A percentile compares a stretch with the other conserved stretches of the same genome.
Conservation (phyloP, 2,888 invertebrate species). For the Protophormia terraenovae region DNA sequence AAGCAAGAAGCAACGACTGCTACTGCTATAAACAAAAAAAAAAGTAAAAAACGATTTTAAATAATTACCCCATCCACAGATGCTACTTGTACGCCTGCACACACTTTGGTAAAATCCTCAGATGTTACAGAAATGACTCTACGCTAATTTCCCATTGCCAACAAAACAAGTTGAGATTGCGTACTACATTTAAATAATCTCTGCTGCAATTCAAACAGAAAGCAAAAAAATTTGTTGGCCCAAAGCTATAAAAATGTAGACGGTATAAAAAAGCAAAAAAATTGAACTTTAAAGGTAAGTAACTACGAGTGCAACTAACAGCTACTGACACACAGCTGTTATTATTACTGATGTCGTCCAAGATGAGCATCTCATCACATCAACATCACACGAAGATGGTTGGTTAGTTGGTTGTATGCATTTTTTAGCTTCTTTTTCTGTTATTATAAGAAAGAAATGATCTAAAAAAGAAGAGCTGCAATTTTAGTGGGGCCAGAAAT, state of each 20-base stretch:
- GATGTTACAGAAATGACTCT: slow-evolving; percentile 51
- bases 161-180: slow-evolving; percentile 35
- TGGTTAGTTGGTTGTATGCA: slow-evolving; percentile 9
- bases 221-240: slow-evolving; percentile 21
- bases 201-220: slow-evolving; percentile 50
- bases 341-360: slow-evolving; percentile 59
- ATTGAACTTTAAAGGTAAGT: slow-evolving; percentile 15
- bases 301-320: slow-evolving; percentile 2
- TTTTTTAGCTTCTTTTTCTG: neutral
- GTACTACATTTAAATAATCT: slow-evolving; percentile 63
- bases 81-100: slow-evolving; percentile 66
- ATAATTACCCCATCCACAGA: slow-evolving; percentile 66
- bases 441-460: neutral
- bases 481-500: slow-evolving; percentile 70
- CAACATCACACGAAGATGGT: slow-evolving; percentile 54
- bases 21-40: neutral
- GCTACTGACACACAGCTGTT: slow-evolving; percentile 48
- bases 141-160: slow-evolving; percentile 38
- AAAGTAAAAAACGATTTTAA: slow-evolving; percentile 45
- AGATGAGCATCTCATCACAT: slow-evolving; percentile 66
- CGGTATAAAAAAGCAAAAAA: neutral
- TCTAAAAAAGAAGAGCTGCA: slow-evolving; percentile 70
- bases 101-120: slow-evolving; percentile 51
- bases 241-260: slow-evolving; percentile 58
- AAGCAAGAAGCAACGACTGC: slow-evolving; percentile 22